phyloP scores from a whole-genome alignment of 1,140 invertebrate species.

The Helicorthomorpha holstii region DNA sequence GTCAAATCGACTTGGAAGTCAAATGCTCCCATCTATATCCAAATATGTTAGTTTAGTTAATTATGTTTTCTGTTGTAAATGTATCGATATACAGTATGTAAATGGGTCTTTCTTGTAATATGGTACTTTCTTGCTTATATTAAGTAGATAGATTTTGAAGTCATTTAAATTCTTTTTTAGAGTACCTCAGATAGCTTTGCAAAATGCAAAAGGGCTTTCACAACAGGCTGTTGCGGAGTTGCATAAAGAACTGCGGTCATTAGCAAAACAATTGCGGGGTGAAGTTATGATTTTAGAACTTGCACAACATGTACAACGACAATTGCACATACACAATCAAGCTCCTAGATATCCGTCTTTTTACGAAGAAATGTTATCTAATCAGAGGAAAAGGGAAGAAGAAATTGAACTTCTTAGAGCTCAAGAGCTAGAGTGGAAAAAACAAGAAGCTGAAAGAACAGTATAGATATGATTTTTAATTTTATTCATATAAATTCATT shows the following conservation, averaged over 20 bases:
- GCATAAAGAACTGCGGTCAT: slow-evolving; percentile 33
- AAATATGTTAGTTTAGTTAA: slow-evolving; percentile 37
- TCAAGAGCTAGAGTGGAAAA: slow-evolving; percentile 36
- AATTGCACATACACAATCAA: slow-evolving; percentile 50
- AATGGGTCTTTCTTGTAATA: too few relatives aligned
- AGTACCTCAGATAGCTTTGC: slow-evolving; percentile 38
- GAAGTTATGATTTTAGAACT: slow-evolving; percentile 52
- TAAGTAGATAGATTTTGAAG: neutral
- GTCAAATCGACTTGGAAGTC: slow-evolving; percentile 46
- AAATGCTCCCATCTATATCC: slow-evolving; percentile 49
- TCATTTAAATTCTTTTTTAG: slow-evolving; percentile 22
- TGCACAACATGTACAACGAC: slow-evolving; percentile 44
- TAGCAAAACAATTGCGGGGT: slow-evolving; percentile 28
- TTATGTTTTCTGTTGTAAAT: too few relatives aligned
- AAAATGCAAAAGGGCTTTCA: slow-evolving; percentile 50
- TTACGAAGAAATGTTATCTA: slow-evolving; percentile 63
- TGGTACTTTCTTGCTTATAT: neutral
- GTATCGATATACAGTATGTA: too few relatives aligned
- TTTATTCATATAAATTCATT: slow-evolving; percentile 32
- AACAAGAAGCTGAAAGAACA: slow-evolving; percentile 41
- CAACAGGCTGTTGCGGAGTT: slow-evolving; percentile 36
- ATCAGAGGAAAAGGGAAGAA: slow-evolving; percentile 38
- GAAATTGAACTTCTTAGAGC: slow-evolving; percentile 18
- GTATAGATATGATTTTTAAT: slow-evolving; percentile 48
- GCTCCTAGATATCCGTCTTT: slow-evolving; percentile 48